Conservation (phyloP, 2,113 vertebrate genomes). For the Sclerurus mexicanus region DNA sequence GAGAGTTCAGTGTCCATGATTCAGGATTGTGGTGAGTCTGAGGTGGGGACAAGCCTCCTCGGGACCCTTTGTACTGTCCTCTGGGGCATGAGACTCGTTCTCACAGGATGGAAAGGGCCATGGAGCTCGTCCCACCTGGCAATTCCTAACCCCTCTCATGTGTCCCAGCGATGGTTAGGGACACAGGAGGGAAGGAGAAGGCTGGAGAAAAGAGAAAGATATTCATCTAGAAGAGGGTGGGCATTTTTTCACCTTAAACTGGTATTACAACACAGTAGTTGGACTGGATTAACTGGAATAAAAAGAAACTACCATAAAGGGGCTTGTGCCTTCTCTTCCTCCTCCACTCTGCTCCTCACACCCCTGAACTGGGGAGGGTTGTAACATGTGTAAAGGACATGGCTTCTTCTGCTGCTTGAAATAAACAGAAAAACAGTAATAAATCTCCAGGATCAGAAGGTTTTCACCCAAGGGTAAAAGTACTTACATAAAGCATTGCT, state of each 20-base stretch:
- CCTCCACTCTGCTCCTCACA: neutral
- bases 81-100: neutral
- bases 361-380: neutral
- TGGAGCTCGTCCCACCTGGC: neutral
- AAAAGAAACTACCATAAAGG: neutral
- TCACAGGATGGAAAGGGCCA: neutral
- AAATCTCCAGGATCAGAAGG: neutral
- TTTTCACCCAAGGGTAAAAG: conserved; percentile 36
- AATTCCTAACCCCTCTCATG: neutral
- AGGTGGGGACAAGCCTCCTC: neutral
- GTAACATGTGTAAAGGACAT: neutral
- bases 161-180: neutral
- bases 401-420: neutral
- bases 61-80: neutral
- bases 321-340: neutral
- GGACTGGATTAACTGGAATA: neutral
- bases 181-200: neutral
- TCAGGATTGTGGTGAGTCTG: neutral
- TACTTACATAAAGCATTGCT: neutral
- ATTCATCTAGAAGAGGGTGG: neutral
- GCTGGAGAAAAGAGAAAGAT: neutral
- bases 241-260: neutral
- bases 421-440: neutral
- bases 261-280: neutral
- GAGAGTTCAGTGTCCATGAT: accelerated